Conservation (phyloP, 2,113 vertebrate genomes). For the Pachypanchax playfairii region DNA sequence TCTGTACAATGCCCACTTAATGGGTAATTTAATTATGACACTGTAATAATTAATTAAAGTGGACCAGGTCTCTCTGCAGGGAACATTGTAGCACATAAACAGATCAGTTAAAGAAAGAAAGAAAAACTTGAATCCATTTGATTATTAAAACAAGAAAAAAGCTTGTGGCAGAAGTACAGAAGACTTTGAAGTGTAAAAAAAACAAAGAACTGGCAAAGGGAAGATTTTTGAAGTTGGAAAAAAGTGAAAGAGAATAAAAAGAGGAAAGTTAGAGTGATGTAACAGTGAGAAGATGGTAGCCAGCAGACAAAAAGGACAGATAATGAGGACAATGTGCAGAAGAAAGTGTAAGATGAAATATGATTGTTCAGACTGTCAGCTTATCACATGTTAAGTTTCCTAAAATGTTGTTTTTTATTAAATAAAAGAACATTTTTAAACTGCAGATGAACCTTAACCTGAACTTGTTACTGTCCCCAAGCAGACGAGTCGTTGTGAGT, state of each 20-base stretch:
- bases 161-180: constrained; percentile 10
- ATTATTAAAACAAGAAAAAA: constrained; percentile 44
- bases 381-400: no score
- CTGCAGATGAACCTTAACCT: no score
- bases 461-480: no score
- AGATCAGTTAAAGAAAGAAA: neutral
- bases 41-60: neutral
- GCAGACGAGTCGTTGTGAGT: no score
- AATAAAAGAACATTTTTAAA: no score
- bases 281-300: constrained; percentile 11
- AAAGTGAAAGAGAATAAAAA: constrained; percentile 10
- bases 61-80: no score
- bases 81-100: no score
- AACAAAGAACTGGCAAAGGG: constrained; percentile 1
- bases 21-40: neutral
- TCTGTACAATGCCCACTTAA: no score
- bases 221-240: constrained; percentile 21
- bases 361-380: no score
- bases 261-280: constrained; percentile 23
- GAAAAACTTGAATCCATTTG: constrained; percentile 37
- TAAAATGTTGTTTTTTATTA: no score
- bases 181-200: constrained; percentile 52
- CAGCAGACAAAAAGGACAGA: constrained; percentile 3
- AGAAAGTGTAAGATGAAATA: constrained; percentile 12
- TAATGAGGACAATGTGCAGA: constrained; percentile 32